These are phyloP conservation scores for Lepus oiostolus DNA, from an alignment of 2,797 vertebrate genomes.

Conservation along the genomic window DNA sequence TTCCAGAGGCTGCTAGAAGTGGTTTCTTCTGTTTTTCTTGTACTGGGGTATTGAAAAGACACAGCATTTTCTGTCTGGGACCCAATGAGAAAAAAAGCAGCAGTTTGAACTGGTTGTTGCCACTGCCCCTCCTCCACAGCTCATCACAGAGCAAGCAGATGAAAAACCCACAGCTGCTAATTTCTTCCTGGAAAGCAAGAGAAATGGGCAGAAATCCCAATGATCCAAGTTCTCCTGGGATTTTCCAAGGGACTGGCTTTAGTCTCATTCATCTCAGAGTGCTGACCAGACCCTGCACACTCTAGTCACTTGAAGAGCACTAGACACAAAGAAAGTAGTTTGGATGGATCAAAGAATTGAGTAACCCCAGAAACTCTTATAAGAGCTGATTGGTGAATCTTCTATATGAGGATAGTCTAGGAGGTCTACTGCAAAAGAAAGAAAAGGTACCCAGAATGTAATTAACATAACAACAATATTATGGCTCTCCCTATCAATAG, in stretches of 20 bases:
- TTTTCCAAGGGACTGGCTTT: background rate
- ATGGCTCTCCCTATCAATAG: background rate
- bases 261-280: background rate
- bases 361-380: background rate
- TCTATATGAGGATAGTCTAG: background rate
- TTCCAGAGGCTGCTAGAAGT: background rate
- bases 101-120: background rate
- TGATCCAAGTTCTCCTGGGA: background rate
- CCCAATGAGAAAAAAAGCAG: background rate
- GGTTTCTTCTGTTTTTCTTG: background rate
- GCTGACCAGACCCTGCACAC: background rate
- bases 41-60: background rate
- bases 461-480: no score
- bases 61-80: background rate
- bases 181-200: background rate
- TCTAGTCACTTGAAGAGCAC: background rate
- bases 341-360: background rate
- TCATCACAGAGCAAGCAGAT: background rate
- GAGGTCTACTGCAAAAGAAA: background rate
- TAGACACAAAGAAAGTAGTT: background rate
- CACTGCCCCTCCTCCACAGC: background rate
- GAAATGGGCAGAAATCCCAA: no score
- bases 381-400: background rate
- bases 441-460: no score
- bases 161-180: background rate